A percentile compares a stretch with the other conserved stretches of the same genome.
phyloP scores from a whole-genome alignment of 2,797 vertebrate genomes.

The Rhinichthys osculus region DNA sequence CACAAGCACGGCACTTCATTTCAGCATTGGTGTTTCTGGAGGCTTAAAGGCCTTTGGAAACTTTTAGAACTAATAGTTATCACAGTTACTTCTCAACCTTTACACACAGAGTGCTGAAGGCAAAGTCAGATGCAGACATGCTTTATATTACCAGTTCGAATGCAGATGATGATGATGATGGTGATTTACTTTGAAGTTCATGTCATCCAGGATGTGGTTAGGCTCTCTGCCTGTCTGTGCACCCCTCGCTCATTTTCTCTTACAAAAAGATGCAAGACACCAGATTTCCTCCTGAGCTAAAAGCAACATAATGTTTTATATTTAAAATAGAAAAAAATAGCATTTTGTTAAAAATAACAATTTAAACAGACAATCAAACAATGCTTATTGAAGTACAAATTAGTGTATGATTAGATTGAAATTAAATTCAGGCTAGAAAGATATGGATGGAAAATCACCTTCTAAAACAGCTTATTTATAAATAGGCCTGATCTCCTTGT shows the following conservation, averaged over 20 bases:
- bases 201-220: slow-evolving; percentile 36
- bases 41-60: neutral
- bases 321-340: neutral
- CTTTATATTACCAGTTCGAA: neutral
- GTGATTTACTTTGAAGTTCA: neutral
- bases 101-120: neutral
- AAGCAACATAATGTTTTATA: neutral
- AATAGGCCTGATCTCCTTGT: neutral
- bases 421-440: too few species aligned
- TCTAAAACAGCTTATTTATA: neutral
- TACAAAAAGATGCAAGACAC: neutral
- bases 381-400: too few species aligned
- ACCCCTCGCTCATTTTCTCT: slow-evolving; percentile 17
- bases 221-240: neutral
- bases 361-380: neutral
- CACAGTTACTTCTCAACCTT: neutral
- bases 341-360: neutral
- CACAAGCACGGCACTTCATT: neutral
- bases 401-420: too few species aligned
- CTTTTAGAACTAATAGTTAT: neutral
- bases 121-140: neutral
- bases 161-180: neutral
- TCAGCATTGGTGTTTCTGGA: neutral
- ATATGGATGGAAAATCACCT: neutral
- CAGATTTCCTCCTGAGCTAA: neutral